phyloP scores from a whole-genome alignment of 2,113 vertebrate species.

The Syrmaticus mikado region DNA sequence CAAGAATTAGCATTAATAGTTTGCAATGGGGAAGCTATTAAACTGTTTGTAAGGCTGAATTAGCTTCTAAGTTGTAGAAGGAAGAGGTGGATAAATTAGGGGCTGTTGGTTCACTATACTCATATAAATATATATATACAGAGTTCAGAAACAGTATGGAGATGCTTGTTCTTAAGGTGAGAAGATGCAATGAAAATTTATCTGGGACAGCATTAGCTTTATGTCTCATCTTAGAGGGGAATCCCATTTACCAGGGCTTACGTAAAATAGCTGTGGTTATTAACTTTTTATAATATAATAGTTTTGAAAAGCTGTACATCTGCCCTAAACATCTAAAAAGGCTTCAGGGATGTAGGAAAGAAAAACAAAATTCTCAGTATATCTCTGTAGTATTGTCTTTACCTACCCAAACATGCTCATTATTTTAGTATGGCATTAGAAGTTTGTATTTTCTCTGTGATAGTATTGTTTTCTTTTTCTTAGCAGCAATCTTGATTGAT shows the following conservation, averaged over 20 bases:
- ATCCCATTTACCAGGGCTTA: too few relatives aligned
- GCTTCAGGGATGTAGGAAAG: neutral
- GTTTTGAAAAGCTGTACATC: neutral
- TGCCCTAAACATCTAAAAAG: neutral
- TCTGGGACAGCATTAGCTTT: too few relatives aligned
- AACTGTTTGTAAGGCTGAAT: neutral
- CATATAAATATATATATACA: neutral
- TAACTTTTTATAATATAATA: neutral
- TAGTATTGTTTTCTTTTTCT: neutral
- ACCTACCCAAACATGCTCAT: neutral
- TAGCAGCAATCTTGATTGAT: neutral
- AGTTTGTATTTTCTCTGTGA: neutral
- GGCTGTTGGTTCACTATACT: neutral
- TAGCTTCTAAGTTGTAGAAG: neutral
- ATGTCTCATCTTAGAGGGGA: too few relatives aligned
- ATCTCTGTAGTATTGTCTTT: neutral
- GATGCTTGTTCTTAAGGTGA: fast-evolving
- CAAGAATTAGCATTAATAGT: neutral
- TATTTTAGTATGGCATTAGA: neutral
- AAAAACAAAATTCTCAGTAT: neutral
- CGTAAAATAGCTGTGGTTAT: too few relatives aligned
- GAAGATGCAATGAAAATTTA: neutral
- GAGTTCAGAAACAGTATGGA: neutral
- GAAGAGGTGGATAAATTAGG: neutral
- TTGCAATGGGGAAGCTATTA: neutral